A percentile compares a stretch with the other conserved stretches of the same genome.
phyloP scores from a whole-genome alignment of 2,888 invertebrate species.

The Pollenia labialis region DNA sequence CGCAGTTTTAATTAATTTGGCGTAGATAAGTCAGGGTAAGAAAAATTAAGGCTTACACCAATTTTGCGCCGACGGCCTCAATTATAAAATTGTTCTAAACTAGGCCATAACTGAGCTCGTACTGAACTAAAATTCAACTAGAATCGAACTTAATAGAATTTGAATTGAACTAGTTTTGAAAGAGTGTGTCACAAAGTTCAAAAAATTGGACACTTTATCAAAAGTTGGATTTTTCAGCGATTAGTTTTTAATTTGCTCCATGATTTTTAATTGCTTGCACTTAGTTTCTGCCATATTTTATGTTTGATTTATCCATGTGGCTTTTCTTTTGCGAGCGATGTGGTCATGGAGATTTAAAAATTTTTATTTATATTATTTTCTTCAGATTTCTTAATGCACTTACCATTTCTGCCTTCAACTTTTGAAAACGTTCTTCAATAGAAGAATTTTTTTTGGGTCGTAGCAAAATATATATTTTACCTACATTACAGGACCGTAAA shows the following conservation, averaged over 20 bases:
- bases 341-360: too few relatives aligned
- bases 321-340: too few relatives aligned
- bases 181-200: not conserved
- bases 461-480: constrained; percentile 90
- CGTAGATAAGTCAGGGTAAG: too few relatives aligned
- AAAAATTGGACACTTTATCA: too few relatives aligned
- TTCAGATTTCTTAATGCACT: constrained; percentile 6
- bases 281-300: too few relatives aligned
- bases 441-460: constrained; percentile 88
- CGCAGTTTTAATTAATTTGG: too few relatives aligned
- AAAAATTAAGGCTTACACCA: too few relatives aligned
- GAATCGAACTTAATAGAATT: not conserved
- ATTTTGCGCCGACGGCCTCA: too few relatives aligned
- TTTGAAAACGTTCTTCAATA: constrained; percentile 87
- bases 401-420: constrained; percentile 84
- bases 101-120: not conserved
- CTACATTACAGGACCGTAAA: constrained; percentile 91
- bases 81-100: not conserved
- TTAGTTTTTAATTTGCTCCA: too few relatives aligned
- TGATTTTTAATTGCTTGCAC: too few relatives aligned
- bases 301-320: too few relatives aligned
- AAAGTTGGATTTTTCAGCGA: too few relatives aligned
- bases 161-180: not conserved
- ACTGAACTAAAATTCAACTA: not conserved
- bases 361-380: not conserved